Base-by-base conservation (phyloP, 2,797 vertebrate genomes). In the Cichlasoma orientale region DNA sequence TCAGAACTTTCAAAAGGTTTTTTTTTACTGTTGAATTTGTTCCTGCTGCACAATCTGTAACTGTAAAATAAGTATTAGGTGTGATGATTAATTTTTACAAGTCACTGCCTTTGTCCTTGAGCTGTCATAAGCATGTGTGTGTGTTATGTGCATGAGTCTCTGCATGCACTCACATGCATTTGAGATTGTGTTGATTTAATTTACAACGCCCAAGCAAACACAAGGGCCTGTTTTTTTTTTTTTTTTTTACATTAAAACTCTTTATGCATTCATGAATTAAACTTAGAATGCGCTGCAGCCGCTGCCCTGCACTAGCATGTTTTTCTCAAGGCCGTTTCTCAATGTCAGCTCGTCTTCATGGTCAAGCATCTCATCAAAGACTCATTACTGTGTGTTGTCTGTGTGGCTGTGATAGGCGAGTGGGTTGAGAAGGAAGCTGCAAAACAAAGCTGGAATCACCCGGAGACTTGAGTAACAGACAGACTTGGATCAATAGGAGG, bases 251-350 rank as follows among this genome's bases (percentile, higher is more conserved):
- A 44, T 86, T 54, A 59, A 69, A 50, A 77, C 18, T 9, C 83
- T 91, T 87, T 82, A 82, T 75, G 58, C 27, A 73, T 89, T 83
- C 56, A 88, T 87, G 88, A 90, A 91, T 89, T 79, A 78, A 79
- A 73, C 23, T 80, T 19, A 52, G 29, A 75, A 79, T 71, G 80
- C 25, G 70, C 14, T 27, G 19, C 68, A 36, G 73, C n/a, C 12
- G 44, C 75, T 25, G 25, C 38, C 21, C 55, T 12, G 29, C 57
- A n/a, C 27, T n/a, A 14, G 6, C 31, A 25, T 56, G 27, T 8
- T 4, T 53, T 36, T 57, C 36, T 76, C 41, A 70, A 75, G 83
- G 81, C 72, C 61, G 72, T 75, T 85, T 56, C 33, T 88, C 87
- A 85, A 66, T 86, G 86, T 91, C 88, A 68, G 61, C 53, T 52